Evolutionary conservation across 2,797 vertebrate genomes (phyloP).

Genomic region (Tiaroga cobitis): DNA sequence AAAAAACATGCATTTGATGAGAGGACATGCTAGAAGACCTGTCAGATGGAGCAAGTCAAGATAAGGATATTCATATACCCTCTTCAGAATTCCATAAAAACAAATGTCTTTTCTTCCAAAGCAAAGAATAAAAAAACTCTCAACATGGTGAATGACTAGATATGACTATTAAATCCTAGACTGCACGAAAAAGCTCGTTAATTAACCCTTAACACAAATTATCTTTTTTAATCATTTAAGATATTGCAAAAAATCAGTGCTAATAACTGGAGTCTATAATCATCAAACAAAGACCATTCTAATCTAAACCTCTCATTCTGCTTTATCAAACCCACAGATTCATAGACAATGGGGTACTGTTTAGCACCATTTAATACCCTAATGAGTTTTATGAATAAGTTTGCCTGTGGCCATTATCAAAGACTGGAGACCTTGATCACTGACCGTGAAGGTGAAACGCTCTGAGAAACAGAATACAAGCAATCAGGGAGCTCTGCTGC

Average conservation of each 20-base stretch:
- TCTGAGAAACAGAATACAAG: conserved; percentile 13
- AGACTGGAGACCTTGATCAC: conserved; percentile 37
- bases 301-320: conserved; percentile 26
- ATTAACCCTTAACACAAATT: conserved; percentile 22
- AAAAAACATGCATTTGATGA: too few species aligned
- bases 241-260: conserved; percentile 9
- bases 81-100: not conserved
- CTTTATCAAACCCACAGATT: conserved; percentile 31
- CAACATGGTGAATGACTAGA: not conserved
- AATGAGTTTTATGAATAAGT: conserved; percentile 4
- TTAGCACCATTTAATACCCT: conserved; percentile 4
- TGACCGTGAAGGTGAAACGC: conserved; percentile 24
- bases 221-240: conserved; percentile 41
- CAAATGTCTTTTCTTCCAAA: not conserved
- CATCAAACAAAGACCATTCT: conserved; percentile 7
- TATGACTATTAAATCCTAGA: conserved; percentile 3
- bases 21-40: too few species aligned
- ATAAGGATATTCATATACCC: too few species aligned
- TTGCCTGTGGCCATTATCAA: conserved; percentile 23
- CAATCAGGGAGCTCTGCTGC: not conserved
- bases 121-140: not conserved
- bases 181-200: conserved; percentile 14
- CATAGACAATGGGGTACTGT: not conserved
- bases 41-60: too few species aligned
- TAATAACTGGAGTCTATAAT: conserved; percentile 29